A percentile compares a stretch with the other conserved stretches of the same genome.
These are phyloP conservation scores for Epizoanthus rinbou DNA, from an alignment of 92 coral and sea anemone genomes.

Conservation along the genomic window DNA sequence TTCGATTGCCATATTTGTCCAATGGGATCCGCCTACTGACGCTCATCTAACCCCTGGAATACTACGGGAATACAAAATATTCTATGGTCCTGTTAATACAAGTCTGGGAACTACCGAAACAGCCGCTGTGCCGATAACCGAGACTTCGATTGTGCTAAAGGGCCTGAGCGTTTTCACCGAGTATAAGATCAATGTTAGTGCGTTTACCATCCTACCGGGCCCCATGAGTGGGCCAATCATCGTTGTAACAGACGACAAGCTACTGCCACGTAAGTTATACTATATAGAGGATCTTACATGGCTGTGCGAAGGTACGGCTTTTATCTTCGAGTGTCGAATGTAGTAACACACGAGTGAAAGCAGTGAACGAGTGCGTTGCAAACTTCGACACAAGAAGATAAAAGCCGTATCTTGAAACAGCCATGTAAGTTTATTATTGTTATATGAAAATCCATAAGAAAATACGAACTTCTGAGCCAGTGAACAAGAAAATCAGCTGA, in stretches of 20 bases:
- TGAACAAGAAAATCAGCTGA: too few species aligned
- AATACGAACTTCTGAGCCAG: too few species aligned
- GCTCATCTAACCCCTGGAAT: constrained; percentile 5
- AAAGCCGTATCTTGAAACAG: too few species aligned
- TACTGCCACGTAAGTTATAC: constrained; percentile 32
- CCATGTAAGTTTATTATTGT: too few species aligned
- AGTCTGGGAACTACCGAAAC: constrained; percentile 11
- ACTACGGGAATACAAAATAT: constrained; percentile 16
- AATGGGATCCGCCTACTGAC: constrained; percentile 13
- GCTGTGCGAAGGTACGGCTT: too few species aligned
- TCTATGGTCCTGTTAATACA: constrained; percentile 2
- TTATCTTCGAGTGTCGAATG: too few species aligned
- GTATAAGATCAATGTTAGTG: constrained; percentile 12
- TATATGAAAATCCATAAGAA: too few species aligned
- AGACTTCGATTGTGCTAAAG: constrained; percentile 3
- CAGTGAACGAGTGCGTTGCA: too few species aligned
- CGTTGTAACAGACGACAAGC: constrained; percentile 29
- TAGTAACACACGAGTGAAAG: too few species aligned
- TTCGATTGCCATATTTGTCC: constrained; percentile 7
- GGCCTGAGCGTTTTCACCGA: constrained; percentile 1
- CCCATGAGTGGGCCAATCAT: not conserved
- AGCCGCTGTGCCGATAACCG: constrained; percentile 2
- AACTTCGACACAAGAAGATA: too few species aligned
- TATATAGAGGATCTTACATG: too few species aligned
- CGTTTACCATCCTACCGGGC: constrained; percentile 25